Percentiles rank a stretch among this genome's conserved stretches.
phyloP scores from a whole-genome alignment of 1,140 invertebrate genomes.

The Mylabris phalerata region DNA sequence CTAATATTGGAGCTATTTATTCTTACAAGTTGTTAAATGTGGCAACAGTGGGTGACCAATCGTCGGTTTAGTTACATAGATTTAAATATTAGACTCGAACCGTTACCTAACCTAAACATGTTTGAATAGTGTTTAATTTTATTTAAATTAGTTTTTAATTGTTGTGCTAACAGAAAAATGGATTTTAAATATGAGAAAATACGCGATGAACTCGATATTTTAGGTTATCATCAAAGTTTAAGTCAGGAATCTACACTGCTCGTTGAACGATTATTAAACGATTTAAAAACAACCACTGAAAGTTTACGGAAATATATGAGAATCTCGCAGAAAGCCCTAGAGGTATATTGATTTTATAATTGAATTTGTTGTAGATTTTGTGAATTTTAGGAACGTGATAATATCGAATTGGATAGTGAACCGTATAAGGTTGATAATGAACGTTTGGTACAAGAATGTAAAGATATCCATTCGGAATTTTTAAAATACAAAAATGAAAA shows the following conservation, averaged over 20 bases:
- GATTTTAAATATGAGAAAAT: conserved; percentile 46
- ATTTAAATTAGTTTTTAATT: no score
- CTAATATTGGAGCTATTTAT: no score
- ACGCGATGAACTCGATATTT: conserved; percentile 55
- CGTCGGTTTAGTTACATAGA: no score
- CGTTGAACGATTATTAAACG: conserved; percentile 65
- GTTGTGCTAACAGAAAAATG: conserved; percentile 26
- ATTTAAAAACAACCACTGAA: conserved; percentile 70
- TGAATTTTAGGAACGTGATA: conserved; percentile 48
- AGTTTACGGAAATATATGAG: conserved; percentile 73
- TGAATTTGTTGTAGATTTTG: conserved; percentile 3
- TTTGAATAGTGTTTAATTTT: no score
- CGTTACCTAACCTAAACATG: no score
- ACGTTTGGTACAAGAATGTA: conserved; percentile 61
- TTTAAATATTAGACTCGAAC: no score
- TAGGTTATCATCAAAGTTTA: conserved; percentile 69
- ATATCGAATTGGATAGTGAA: conserved; percentile 52
- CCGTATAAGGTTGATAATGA: conserved; percentile 67
- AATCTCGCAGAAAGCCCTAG: conserved; percentile 55
- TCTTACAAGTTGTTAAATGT: no score
- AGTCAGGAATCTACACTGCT: conserved; percentile 64
- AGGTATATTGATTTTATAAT: conserved; percentile 41
- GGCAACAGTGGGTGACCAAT: no score
- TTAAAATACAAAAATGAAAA: conserved; percentile 58
- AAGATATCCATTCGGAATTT: conserved; percentile 61